A percentile compares a stretch with the other conserved stretches of the same genome.
These are phyloP conservation scores for Lumbricus terrestris DNA, from an alignment of 2,888 invertebrate genomes.

Conservation along the genomic window DNA sequence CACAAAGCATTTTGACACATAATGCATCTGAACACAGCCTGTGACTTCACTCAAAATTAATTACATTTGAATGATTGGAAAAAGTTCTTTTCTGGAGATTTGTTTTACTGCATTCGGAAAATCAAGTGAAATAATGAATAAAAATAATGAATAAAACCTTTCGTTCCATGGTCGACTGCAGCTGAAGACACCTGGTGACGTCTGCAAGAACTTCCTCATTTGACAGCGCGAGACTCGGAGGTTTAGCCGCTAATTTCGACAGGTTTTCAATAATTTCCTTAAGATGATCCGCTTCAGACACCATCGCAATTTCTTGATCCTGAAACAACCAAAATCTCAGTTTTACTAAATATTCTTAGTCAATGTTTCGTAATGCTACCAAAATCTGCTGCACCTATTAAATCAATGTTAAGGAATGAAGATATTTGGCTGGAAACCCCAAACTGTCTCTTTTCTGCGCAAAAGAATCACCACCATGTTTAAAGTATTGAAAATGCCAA, in stretches of 20 bases:
- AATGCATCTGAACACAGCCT: neutral
- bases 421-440: too few relatives aligned
- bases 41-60: neutral
- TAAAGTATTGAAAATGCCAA: too few relatives aligned
- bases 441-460: neutral
- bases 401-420: neutral
- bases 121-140: neutral
- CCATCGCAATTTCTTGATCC: neutral
- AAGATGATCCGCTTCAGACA: neutral
- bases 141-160: too few relatives aligned
- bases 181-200: neutral
- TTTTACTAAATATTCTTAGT: too few relatives aligned
- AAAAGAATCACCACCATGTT: neutral
- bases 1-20: neutral
- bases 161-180: neutral
- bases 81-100: neutral
- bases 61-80: neutral
- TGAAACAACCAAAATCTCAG: neutral
- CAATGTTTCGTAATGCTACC: neutral
- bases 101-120: neutral
- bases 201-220: neutral
- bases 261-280: neutral
- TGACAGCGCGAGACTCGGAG: neutral
- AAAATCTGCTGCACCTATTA: neutral
- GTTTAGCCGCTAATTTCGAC: neutral